These are phyloP conservation scores for Plectrocnemia conspersa DNA, from an alignment of 1,140 invertebrate genomes.

Conservation along the genomic window DNA sequence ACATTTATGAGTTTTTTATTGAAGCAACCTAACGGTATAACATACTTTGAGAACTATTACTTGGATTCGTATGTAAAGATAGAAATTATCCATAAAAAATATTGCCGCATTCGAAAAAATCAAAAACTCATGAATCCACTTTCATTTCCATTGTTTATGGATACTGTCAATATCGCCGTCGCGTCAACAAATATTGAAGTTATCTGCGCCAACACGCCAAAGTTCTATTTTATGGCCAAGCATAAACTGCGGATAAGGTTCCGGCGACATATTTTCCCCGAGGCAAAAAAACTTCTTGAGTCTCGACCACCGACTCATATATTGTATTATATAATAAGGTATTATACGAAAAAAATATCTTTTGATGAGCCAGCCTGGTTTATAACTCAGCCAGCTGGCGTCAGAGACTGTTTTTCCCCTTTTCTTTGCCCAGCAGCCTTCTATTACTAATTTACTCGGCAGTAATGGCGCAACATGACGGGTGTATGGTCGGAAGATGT, in stretches of 20 bases:
- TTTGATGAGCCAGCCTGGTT: slow-evolving; percentile 20
- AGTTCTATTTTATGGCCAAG: slow-evolving; percentile 15
- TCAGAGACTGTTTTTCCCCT: not conserved
- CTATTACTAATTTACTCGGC: slow-evolving; percentile 17
- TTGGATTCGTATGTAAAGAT: not conserved
- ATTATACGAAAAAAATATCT: not conserved
- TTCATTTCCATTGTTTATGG: slow-evolving; percentile 11
- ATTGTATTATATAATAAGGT: not conserved
- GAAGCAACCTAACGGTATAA: too few species aligned
- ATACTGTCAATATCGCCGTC: slow-evolving; percentile 10
- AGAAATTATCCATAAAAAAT: slow-evolving; percentile 3
- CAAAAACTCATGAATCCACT: slow-evolving; percentile 14
- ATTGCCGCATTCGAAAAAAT: not conserved
- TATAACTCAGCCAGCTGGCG: slow-evolving; percentile 17
- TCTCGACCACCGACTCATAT: slow-evolving; percentile 11
- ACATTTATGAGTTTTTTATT: too few species aligned
- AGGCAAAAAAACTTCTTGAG: slow-evolving; percentile 10
- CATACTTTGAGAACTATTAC: not conserved
- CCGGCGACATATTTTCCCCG: slow-evolving; percentile 13
- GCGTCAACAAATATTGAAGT: slow-evolving; percentile 16
- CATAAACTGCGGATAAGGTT: slow-evolving; percentile 17
- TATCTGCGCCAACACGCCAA: slow-evolving; percentile 15
- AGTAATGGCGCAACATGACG: too few species aligned
- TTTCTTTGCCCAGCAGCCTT: slow-evolving; percentile 9
- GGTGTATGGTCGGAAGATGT: too few species aligned